These are phyloP conservation scores for Patiria pectinifera DNA, from an alignment of 53 echinoderm and acorn worm species.

Conservation along the genomic window DNA sequence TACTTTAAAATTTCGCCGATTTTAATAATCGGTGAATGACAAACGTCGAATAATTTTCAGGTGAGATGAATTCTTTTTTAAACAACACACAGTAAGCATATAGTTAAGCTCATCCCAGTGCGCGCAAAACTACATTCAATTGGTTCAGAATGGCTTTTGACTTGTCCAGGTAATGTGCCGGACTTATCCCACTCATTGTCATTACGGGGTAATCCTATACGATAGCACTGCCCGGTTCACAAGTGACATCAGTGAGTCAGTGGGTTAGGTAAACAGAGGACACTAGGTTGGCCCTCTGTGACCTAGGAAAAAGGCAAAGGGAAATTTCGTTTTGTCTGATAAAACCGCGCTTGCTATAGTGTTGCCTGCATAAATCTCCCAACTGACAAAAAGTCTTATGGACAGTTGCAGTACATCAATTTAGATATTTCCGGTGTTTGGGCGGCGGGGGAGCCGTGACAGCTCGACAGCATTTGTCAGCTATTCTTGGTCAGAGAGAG, in stretches of 20 bases:
- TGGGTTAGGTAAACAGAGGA: too few species aligned
- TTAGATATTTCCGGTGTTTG: background rate
- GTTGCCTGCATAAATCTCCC: background rate
- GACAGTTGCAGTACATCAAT: background rate
- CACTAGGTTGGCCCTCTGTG: background rate
- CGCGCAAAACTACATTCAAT: too few species aligned
- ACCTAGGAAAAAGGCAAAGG: background rate
- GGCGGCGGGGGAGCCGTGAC: background rate
- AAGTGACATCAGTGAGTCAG: too few species aligned
- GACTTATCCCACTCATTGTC: background rate
- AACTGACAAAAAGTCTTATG: background rate
- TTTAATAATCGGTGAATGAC: background rate
- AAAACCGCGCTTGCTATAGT: too few species aligned
- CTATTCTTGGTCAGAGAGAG: background rate
- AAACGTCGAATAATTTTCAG: background rate
- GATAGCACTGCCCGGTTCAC: too few species aligned
- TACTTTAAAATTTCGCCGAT: background rate
- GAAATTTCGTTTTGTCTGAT: background rate
- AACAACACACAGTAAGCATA: too few species aligned
- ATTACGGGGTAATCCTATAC: too few species aligned
- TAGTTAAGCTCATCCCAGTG: too few species aligned
- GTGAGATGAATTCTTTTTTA: too few species aligned
- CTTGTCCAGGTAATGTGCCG: too few species aligned
- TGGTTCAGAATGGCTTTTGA: too few species aligned
- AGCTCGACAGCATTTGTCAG: background rate